Conservation (phyloP, 2,113 vertebrate species). For the Rhinolophus sinicus region DNA sequence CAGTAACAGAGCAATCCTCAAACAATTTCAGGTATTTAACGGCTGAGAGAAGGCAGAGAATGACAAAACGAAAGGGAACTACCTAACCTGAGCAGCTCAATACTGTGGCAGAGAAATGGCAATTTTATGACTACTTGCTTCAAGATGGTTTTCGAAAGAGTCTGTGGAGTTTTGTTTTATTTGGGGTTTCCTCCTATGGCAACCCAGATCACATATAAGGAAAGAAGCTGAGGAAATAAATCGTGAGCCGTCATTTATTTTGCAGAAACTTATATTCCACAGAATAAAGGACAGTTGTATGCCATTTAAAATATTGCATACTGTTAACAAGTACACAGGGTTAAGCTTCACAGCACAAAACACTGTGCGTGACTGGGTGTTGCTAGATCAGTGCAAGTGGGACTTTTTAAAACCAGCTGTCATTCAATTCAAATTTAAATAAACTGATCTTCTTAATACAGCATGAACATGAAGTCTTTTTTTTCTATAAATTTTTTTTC, state of each 20-base stretch:
- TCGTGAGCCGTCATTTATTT: not conserved
- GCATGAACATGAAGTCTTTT: not conserved
- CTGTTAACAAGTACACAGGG: not conserved
- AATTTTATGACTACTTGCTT: not conserved
- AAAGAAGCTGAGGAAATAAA: conserved; percentile 26
- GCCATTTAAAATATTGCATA: not conserved
- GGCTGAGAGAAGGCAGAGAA: not conserved
- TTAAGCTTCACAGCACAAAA: not conserved
- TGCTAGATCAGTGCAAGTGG: not conserved
- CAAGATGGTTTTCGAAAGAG: not conserved
- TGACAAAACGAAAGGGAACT: not conserved
- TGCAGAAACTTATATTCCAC: not conserved
- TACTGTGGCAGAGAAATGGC: not conserved
- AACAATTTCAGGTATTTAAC: not conserved
- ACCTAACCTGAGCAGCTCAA: not conserved
- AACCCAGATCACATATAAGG: not conserved
- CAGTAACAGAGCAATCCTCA: not conserved
- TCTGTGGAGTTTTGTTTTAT: not conserved
- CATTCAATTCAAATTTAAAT: conserved; percentile 37
- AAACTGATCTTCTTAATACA: not conserved
- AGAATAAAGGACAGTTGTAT: not conserved
- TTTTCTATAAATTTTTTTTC: not conserved
- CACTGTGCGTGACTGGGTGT: not conserved
- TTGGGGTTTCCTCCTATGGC: not conserved
- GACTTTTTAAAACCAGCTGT: not conserved